Evolutionary conservation across 2,113 vertebrate species (phyloP), one percentile per base, ranked within the genome.

Genomic region (Hyperoodon ampullatus): DNA sequence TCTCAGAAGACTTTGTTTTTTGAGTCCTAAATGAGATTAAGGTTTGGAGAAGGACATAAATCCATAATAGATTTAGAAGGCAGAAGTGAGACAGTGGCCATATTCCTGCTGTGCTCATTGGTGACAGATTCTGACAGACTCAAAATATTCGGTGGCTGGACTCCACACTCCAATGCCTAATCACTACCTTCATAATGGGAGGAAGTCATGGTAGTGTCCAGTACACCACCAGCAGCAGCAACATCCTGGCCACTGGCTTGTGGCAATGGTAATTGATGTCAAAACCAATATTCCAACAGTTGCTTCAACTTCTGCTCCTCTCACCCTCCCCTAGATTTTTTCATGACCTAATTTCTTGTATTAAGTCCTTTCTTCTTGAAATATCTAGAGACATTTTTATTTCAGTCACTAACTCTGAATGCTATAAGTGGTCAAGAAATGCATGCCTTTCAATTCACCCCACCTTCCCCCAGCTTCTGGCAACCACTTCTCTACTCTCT

Each of bases 201-300:
- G 5, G 47, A 42, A 58, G 28, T 26, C 44, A 2, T 26, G 60
- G 39, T n/a, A 6, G 21, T 44, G 50, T 6, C 24, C 5, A 30
- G 4, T n/a, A 15, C 8, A 55, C 14, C 26, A 24, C 13, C 24
- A 65, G 44, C 18, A 72, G 24, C 19, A 35, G 4, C 53, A 44
- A 13, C 28, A 24, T 94, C 23, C 24, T 23, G 72, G 33, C 47
- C 74, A 60, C 47, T 63, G 72, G 47, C 39, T 63, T 66, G 35
- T 26, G 72, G 50, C 60, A 35, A 8, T 78, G 30, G 19, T 68
- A 70, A 74, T 74, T 14, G 53, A 90, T 19, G 33, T 9, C 88
- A 94, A 94, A 97, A 96, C 88, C 30, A 96, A 82, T 19, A 82
- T 83, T 50, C 55, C 21, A 1, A 72, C 55, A 60, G 89, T 77